Conservation (phyloP, 2,113 vertebrate genomes). For the Leucopsar rothschildi region DNA sequence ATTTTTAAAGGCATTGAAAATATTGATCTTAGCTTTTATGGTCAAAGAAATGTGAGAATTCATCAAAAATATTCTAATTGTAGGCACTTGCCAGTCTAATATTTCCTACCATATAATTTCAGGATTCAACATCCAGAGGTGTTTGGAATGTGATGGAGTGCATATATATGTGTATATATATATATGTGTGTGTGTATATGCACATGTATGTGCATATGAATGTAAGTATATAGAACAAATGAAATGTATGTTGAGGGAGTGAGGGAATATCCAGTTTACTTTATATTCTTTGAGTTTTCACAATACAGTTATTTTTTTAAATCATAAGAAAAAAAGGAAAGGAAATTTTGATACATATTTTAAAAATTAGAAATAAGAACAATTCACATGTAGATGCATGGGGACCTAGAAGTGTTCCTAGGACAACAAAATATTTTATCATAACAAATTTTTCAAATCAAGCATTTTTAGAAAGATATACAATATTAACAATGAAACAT, state of each 20-base stretch:
- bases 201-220: fast-evolving
- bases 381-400: neutral
- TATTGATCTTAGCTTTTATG: neutral
- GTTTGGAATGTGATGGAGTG: neutral
- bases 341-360: neutral
- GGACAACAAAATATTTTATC: neutral
- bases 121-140: neutral
- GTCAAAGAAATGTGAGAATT: neutral
- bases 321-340: neutral
- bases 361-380: neutral
- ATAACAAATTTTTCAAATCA: neutral
- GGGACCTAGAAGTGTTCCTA: neutral
- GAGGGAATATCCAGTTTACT: neutral
- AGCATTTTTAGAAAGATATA: neutral
- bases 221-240: neutral
- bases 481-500: neutral
- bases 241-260: neutral
- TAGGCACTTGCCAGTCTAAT: neutral
- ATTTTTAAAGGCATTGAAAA: neutral
- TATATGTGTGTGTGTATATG: neutral
- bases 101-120: neutral
- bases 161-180: neutral
- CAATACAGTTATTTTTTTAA: neutral
- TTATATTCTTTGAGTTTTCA: neutral
- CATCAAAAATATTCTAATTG: neutral